Evolutionary conservation across 2,888 invertebrate species (phyloP), one percentile per base, ranked within the genome.

Genomic region (Polydesmus complanatus): DNA sequence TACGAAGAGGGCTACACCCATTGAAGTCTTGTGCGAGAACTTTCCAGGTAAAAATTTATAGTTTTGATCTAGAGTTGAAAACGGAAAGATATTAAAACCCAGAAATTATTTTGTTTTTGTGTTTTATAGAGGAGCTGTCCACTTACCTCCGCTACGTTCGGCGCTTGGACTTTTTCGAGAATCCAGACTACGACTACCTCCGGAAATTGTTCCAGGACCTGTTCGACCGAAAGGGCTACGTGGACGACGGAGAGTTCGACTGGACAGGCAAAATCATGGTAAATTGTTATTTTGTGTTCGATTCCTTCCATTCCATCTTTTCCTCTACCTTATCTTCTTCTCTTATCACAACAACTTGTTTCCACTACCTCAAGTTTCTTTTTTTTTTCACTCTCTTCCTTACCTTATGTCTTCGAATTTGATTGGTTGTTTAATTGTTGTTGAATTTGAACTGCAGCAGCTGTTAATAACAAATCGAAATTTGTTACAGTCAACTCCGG

Each of bases 151-250:
- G 95, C 72, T 98, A 98, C 80, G 97, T 98, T 64, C 83, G 82
- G 62, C 84, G 94, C 74, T 81, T 98, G 76, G 98, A 98, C 80
- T 98, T 98, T 81, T 98, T 97, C 80, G 98, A 98, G 81, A 93
- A 94, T 68, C 98, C 98, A 63, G 97, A 98, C 80, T 98, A 98
- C 80, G 95, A 97, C 78, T 96, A 96, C 81, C 83, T 96, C 77
- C 83, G 94, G 72, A 90, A 90, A 76, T 83, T 95, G 77, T 96
- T 96, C 80, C 86, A 87, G 75, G 90, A 89, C 76, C 82, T 93
- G 72, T 91, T 88, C 78, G 88, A 89, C 70, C 83, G 86, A 69
- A 72, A 71, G 64, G 73, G 72, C 53, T 75, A 86, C 76, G 81
- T 83, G 69, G 88, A 90, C 76, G 92, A 93, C 77, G 88, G 88